Evolutionary conservation across 2,797 vertebrate species (phyloP), one percentile per base, ranked within the genome.

Genomic region (Darevskia nairensis): DNA sequence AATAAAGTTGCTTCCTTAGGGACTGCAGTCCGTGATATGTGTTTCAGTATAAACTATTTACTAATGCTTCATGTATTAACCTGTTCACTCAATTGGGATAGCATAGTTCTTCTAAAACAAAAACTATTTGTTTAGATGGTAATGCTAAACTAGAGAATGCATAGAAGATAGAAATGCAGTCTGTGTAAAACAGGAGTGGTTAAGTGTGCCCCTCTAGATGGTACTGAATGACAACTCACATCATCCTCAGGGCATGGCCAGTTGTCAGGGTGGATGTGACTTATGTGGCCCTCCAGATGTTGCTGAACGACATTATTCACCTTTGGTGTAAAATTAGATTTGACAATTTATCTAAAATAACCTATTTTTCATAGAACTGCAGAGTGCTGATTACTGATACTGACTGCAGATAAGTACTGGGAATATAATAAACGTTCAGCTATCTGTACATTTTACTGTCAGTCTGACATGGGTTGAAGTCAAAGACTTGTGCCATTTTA

Each of bases 361-460:
- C 29, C 11, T 46, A 2, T 41, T 7, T 78, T 35, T 55, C 8
- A 55, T 39, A 15, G 13, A 64, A 27, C 27, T 29, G 7, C 29
- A 78, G 84, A 74, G 76, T 27, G 39, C 74, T 74, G 61, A 87
- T 76, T 86, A 29, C 0, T 0, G 74, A 27, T 5, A 6, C 10
- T 81, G 89, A 8, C 39, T 35, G 71, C 61, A 32, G 64, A 84
- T 32, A 35, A 21, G 6, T 69, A 46, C 64, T 90, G 55, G 35
- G 27, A 77, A 78, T 79, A 84, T n/a, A 21, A 23, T 71, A 39
- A 27, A 39, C 44, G 80, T 44, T 69, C 32, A 83, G 25, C 21
- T 25, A 71, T 88, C 86, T 83, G n/a, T 81, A 80, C 84, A n/a
- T n/a, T 86, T 86, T 83, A 17, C 39, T 78, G 44, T 50, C 61